phyloP scores from a whole-genome alignment of 2,888 invertebrate genomes.

The Pseudoips prasinana region DNA sequence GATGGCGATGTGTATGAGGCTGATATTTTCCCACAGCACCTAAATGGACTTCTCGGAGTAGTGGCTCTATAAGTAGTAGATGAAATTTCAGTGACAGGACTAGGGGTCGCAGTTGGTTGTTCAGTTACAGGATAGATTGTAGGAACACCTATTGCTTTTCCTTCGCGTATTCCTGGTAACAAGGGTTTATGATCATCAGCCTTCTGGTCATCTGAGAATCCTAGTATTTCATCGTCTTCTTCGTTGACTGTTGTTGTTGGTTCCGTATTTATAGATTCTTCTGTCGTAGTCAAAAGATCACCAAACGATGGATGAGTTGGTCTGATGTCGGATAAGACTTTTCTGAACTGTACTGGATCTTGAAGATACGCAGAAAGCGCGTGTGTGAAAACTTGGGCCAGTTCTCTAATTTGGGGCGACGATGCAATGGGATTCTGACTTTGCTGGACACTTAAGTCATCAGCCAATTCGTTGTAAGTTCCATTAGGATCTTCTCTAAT shows the following conservation, averaged over 20 bases:
- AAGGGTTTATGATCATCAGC: slow-evolving; percentile 28
- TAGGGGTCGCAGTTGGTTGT: slow-evolving; percentile 46
- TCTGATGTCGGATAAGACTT: slow-evolving; percentile 87
- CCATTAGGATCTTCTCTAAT: slow-evolving; percentile 67
- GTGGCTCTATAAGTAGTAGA: slow-evolving; percentile 46
- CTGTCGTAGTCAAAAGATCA: slow-evolving; percentile 61
- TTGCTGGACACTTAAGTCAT: slow-evolving; percentile 83
- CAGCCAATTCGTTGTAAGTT: slow-evolving; percentile 68
- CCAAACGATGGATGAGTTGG: slow-evolving; percentile 88
- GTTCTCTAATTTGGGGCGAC: slow-evolving; percentile 86
- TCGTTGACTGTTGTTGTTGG: slow-evolving; percentile 83
- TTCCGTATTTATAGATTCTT: slow-evolving; percentile 73
- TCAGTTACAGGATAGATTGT: slow-evolving; percentile 45
- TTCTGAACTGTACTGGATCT: slow-evolving; percentile 91
- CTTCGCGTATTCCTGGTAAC: slow-evolving; percentile 52
- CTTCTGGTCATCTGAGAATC: slow-evolving; percentile 86
- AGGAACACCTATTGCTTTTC: slow-evolving; percentile 65
- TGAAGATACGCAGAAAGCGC: slow-evolving; percentile 91
- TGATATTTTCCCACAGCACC: slow-evolving; percentile 71
- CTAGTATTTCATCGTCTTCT: slow-evolving; percentile 89
- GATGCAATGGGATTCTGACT: slow-evolving; percentile 83
- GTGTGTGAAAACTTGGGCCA: slow-evolving; percentile 92
- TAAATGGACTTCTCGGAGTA: slow-evolving; percentile 59
- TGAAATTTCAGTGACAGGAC: slow-evolving; percentile 37
- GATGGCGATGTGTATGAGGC: slow-evolving; percentile 70